Base-by-base conservation (phyloP, 53 echinoderm and acorn worm species). In the Mesocentrotus franciscanus region DNA sequence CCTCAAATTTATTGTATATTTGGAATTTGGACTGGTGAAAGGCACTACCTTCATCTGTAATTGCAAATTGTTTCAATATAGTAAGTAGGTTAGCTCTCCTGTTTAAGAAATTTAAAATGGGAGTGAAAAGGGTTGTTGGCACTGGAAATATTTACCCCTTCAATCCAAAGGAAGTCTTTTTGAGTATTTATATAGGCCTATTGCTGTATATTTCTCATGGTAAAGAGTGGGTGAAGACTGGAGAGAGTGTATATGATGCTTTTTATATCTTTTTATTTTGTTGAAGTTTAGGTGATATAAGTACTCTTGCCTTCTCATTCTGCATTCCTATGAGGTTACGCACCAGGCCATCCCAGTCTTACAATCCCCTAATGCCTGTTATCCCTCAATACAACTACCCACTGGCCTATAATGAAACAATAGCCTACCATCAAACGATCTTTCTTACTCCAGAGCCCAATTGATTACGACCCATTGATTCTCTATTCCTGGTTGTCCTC, bases 241-340 rank as follows among this genome's bases (percentile, higher is more conserved):
- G 16, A 64, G 11, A 9, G 29, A 75, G 75, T 75, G 3, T 75
- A 20, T 8, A 0, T 75, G 26, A 27, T 75, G 26, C 27, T 27
- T 27, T 75, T 0, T 75, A 30, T 75, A 11, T 64, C 20, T 18
- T 64, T 16, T 20, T 58, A 13, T 58, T 10, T n/a, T 55, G 8
- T 42, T 84, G 42, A 27, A 85, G 85, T 22, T 3, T 85, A 56
- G 85, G 56, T 24, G 18, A 16, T 8, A 22, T 20, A 55, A 85
- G 56, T 55, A 55, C 22, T 55, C 85, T 56, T 30, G 12, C 75
- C 75, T 30, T 75, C 27, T n/a, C 56, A 49, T 22, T 27, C 27
- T 87, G 70, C 92, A 92, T 92, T 92, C 92, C 92, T 27, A 24
- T 12, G 3, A 13, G 76, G 72, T 92, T 92, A 92, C 76, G 14